Percentiles rank a stretch among this genome's conserved stretches.
Conservation (phyloP, 2,113 vertebrate genomes). For the Microcebus lehilahytsara region DNA sequence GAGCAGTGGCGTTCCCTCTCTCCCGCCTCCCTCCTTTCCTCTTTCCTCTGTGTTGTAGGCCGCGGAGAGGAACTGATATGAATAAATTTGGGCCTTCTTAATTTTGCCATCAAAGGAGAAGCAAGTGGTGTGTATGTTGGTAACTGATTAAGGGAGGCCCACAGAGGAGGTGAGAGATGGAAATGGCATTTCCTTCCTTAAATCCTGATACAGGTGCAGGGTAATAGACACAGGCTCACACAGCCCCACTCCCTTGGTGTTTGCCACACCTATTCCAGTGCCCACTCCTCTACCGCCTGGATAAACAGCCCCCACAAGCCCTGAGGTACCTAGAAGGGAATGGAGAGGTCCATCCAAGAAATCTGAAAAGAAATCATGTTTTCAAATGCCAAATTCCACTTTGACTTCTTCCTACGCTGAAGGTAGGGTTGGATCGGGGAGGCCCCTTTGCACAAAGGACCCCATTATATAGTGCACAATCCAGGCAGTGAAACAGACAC, state of each 20-base stretch:
- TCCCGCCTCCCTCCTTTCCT: neutral
- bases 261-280: accelerated
- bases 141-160: neutral
- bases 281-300: neutral
- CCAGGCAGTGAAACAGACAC: too few relatives aligned
- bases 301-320: neutral
- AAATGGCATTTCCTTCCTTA: neutral
- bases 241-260: neutral
- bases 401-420: neutral
- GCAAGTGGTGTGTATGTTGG: neutral
- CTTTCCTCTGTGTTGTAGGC: neutral
- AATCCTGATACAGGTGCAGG: accelerated
- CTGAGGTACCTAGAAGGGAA: neutral
- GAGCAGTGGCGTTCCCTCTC: accelerated
- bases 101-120: neutral
- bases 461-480: neutral
- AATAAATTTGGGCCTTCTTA: neutral
- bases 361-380: neutral
- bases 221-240: too few relatives aligned
- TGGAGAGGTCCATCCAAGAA: too few relatives aligned
- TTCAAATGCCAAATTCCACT: neutral
- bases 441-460: neutral
- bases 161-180: neutral
- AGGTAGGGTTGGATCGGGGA: neutral
- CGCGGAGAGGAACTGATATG: neutral